These are phyloP conservation scores for Sclerodermus sp. DNA, from an alignment of 2,888 invertebrate species.

Conservation along the genomic window DNA sequence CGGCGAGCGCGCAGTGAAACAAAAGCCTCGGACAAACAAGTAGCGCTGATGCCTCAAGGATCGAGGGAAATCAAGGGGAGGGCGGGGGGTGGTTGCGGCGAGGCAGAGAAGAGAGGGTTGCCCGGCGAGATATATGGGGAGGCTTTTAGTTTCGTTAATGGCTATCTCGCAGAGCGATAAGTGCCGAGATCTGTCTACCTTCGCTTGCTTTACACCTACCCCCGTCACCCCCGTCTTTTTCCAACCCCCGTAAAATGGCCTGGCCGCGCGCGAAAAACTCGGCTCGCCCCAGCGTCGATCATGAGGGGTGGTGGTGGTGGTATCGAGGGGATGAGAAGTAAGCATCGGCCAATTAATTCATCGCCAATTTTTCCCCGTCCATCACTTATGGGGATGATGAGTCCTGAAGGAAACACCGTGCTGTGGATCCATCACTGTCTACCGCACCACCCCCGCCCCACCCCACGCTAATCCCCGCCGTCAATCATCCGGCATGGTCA, in stretches of 20 bases:
- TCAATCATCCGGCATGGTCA: slow-evolving; percentile 40
- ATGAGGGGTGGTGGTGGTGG: too few species aligned
- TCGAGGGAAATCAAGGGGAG: slow-evolving; percentile 11
- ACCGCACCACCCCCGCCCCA: too few species aligned
- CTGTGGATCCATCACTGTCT: slow-evolving; percentile 23
- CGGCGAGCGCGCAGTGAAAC: slow-evolving; percentile 46
- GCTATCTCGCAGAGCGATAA: slow-evolving; percentile 58
- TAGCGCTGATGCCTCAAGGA: slow-evolving; percentile 53
- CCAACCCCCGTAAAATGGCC: too few species aligned
- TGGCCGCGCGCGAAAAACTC: too few species aligned
- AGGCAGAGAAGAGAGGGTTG: slow-evolving; percentile 36
- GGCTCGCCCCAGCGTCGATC: too few species aligned
- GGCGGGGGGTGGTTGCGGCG: slow-evolving; percentile 6
- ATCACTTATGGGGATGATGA: too few species aligned
- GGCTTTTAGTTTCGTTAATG: slow-evolving; percentile 59
- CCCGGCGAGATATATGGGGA: slow-evolving; percentile 53
- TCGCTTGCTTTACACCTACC: slow-evolving; percentile 54
- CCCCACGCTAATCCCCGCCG: slow-evolving; percentile 39
- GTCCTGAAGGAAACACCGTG: not conserved
- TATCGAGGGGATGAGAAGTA: too few species aligned
- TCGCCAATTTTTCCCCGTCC: too few species aligned
- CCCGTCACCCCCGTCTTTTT: slow-evolving; percentile 14
- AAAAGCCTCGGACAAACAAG: slow-evolving; percentile 51
- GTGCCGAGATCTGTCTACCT: slow-evolving; percentile 57
- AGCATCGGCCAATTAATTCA: too few species aligned